phyloP scores from a whole-genome alignment of 2,888 invertebrate species.

The Adelphocoris suturalis region DNA sequence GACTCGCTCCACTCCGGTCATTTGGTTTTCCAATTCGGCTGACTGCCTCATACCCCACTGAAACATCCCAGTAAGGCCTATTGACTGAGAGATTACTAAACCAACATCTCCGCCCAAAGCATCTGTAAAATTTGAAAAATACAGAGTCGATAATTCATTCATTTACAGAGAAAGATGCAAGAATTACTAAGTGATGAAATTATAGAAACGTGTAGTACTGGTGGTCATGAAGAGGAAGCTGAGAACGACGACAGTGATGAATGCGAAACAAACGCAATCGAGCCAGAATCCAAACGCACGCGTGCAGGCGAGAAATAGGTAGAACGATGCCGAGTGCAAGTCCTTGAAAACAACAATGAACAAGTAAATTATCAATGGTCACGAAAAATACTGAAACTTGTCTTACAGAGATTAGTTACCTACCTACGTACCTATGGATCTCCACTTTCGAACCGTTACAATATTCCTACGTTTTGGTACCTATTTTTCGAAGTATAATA shows the following conservation, averaged over 20 bases:
- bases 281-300: conserved; percentile 96
- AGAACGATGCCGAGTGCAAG: conserved; percentile 88
- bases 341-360: conserved; percentile 70
- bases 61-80: conserved; percentile 88
- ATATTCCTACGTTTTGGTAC: too few species aligned
- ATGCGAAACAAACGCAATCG: conserved; percentile 92
- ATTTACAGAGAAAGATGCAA: neutral
- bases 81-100: conserved; percentile 88
- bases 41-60: conserved; percentile 96
- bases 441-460: too few species aligned
- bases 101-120: conserved; percentile 86
- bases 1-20: conserved; percentile 94
- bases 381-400: too few species aligned
- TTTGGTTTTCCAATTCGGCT: conserved; percentile 91
- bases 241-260: conserved; percentile 91
- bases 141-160: neutral
- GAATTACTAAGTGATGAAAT: neutral
- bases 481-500: too few species aligned
- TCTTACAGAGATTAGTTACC: too few species aligned
- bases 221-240: conserved; percentile 85
- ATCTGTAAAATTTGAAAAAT: conserved; percentile 64
- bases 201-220: too few species aligned
- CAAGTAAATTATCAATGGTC: neutral
- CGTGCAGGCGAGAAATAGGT: conserved; percentile 91
- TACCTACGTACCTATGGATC: too few species aligned